Percentiles rank a stretch among this genome's conserved stretches.
Conservation (phyloP, 2,113 vertebrate genomes). For the Lophius piscatorius region DNA sequence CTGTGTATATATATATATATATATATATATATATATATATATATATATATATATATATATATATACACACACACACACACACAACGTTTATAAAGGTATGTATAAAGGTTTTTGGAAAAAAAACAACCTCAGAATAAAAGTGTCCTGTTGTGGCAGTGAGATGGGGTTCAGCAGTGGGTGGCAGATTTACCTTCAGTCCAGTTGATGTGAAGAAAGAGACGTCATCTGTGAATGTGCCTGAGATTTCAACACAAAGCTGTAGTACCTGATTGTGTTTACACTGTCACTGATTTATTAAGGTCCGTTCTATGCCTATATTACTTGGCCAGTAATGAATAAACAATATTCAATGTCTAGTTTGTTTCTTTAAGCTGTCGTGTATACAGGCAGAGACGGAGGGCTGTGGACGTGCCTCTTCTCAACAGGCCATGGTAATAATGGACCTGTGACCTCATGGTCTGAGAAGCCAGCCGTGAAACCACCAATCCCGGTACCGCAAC, state of each 20-base stretch:
- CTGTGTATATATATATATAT: no score
- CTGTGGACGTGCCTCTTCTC: conserved; percentile 65
- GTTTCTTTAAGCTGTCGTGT: conserved; percentile 73
- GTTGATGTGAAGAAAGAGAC: conserved; percentile 62
- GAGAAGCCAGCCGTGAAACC: conserved; percentile 47
- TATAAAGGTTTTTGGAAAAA: no score
- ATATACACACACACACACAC: no score
- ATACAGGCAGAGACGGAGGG: conserved; percentile 52
- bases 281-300: conserved; percentile 74
- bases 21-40: no score
- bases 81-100: no score
- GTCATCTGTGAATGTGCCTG: conserved; percentile 57
- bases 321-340: conserved; percentile 66
- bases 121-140: neutral
- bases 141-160: conserved; percentile 23
- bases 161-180: conserved; percentile 52
- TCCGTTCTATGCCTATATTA: conserved; percentile 52
- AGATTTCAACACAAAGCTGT: conserved; percentile 67
- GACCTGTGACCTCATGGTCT: conserved; percentile 68
- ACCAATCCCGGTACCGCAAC: conserved; percentile 15
- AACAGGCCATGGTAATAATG: conserved; percentile 55
- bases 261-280: conserved; percentile 77
- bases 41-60: no score
- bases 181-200: conserved; percentile 33
- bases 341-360: conserved; percentile 69